These are phyloP conservation scores for Cerastis leucographa DNA, from an alignment of 2,888 invertebrate genomes.

Conservation along the genomic window DNA sequence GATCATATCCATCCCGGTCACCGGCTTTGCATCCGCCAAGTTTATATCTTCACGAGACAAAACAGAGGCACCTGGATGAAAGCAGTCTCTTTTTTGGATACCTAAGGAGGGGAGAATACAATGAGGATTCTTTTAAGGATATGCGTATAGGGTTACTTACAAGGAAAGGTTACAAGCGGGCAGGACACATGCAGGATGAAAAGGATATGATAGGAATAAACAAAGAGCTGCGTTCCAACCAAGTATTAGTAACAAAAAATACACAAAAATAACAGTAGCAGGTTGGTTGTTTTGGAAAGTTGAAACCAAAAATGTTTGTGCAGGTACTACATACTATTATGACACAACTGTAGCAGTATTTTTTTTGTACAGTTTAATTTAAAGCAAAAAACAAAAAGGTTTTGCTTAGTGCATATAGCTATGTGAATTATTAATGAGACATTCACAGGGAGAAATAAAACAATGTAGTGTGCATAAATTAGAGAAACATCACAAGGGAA, in stretches of 20 bases:
- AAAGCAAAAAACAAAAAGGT: not conserved
- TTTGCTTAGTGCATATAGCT: not conserved
- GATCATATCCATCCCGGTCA: constrained; percentile 95
- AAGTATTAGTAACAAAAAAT: constrained; percentile 83
- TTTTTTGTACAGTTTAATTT: constrained; percentile 4
- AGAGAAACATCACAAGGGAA: constrained; percentile 18
- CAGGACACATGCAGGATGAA: constrained; percentile 66
- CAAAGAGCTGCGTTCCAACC: constrained; percentile 87
- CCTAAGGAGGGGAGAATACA: constrained; percentile 82
- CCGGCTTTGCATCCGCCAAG: constrained; percentile 90
- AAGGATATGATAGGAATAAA: constrained; percentile 50
- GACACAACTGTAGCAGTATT: too few relatives aligned
- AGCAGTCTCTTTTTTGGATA: constrained; percentile 94
- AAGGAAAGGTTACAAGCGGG: constrained; percentile 60
- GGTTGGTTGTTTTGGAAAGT: constrained; percentile 10
- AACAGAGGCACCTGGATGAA: constrained; percentile 96
- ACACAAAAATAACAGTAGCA: constrained; percentile 42
- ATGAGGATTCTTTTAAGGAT: constrained; percentile 69
- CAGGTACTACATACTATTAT: constrained; percentile 25
- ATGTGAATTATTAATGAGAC: constrained; percentile 7
- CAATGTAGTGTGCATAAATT: not conserved
- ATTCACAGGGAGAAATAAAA: constrained; percentile 16
- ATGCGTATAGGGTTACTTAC: constrained; percentile 43
- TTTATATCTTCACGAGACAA: constrained; percentile 92
- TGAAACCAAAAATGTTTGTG: constrained; percentile 20